Conservation (phyloP, 2,113 vertebrate species). For the Paedocypris sp. region DNA sequence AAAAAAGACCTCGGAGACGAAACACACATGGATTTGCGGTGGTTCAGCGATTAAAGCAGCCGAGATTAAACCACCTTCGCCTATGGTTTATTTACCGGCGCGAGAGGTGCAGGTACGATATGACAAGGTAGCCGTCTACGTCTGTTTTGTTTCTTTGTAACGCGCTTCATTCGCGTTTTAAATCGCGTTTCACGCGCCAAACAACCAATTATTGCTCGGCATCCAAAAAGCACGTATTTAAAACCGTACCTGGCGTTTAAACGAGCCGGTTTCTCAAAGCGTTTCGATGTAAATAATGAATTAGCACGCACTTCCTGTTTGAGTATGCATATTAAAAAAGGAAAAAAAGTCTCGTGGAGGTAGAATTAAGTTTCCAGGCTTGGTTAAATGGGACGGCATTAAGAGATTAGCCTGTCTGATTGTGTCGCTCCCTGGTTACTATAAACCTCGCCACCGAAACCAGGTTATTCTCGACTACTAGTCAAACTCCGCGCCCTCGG, state of each 20-base stretch:
- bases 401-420: background rate
- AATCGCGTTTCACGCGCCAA: too few species aligned
- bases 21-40: conserved; percentile 45
- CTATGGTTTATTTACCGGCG: conserved; percentile 9
- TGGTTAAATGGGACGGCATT: background rate
- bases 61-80: background rate
- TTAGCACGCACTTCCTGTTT: conserved; percentile 16
- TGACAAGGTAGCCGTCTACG: background rate
- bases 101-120: conserved; percentile 20
- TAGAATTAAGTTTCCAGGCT: background rate
- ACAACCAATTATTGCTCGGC: too few species aligned
- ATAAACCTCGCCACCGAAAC: background rate
- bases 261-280: background rate
- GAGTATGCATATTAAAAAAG: background rate
- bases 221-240: too few species aligned
- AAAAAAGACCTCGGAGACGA: conserved; percentile 24
- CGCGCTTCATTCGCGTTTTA: conserved; percentile 14
- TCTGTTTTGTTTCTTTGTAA: conserved; percentile 17
- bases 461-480: background rate
- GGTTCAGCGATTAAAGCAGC: conserved; percentile 21
- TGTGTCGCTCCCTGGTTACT: background rate
- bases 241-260: too few species aligned
- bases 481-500: background rate
- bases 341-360: background rate
- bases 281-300: conserved; percentile 20